These are phyloP conservation scores for Bos javanicus DNA, from an alignment of 2,113 vertebrate genomes.

Conservation along the genomic window DNA sequence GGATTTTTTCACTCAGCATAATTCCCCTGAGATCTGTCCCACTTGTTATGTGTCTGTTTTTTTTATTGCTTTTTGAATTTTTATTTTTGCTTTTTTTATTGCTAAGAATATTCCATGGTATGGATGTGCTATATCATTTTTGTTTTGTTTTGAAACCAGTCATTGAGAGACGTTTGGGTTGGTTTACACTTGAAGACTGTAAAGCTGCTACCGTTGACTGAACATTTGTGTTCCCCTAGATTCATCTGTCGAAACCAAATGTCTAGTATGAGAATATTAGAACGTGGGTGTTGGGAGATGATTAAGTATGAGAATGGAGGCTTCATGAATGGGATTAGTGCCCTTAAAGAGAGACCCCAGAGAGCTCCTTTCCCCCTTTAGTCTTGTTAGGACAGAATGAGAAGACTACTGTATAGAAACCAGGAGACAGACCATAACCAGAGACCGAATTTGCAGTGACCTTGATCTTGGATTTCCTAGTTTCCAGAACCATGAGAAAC, in stretches of 20 bases:
- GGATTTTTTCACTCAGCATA: background rate
- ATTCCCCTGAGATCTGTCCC: background rate
- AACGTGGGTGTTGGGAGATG: background rate
- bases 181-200: background rate
- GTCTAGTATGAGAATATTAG: background rate
- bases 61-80: background rate
- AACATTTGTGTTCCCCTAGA: background rate
- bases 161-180: background rate
- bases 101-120: background rate
- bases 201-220: background rate
- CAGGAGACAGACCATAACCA: background rate
- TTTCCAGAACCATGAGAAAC: background rate
- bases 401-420: background rate
- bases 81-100: background rate
- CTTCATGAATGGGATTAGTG: background rate
- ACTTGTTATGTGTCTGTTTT: background rate
- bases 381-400: background rate
- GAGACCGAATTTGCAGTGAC: background rate
- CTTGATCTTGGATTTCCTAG: background rate
- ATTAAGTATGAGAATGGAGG: background rate
- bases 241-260: background rate
- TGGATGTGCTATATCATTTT: background rate
- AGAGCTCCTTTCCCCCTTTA: background rate
- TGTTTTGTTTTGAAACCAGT: background rate
- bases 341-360: background rate